Base-by-base conservation (phyloP, 2,888 invertebrate genomes). In the Ormyrus rosae region DNA sequence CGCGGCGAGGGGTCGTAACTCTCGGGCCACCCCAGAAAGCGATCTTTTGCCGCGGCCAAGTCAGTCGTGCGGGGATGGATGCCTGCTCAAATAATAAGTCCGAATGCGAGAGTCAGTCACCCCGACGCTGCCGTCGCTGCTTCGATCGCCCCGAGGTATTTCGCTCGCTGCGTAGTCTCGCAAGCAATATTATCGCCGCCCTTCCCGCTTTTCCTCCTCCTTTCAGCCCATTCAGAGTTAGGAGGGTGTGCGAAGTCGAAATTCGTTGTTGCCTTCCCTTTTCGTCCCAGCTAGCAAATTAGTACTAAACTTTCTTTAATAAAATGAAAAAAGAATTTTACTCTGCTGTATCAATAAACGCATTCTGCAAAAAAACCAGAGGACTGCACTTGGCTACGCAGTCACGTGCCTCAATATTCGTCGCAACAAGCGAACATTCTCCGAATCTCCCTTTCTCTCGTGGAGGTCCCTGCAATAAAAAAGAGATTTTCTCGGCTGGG, bases 61-160 rank as follows among this genome's bases (percentile, higher is more conserved):
- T 78, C 51, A 51, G 13, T 53, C 50, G 74, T 56, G 64, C 46
- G 55, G 34, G 55, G 50, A 61, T 53, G 19, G 70, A 76, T 72
- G 65, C 84, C 85, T 86, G 86, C 86, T 86, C 87, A 88, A 87
- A 88, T 86, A 87, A 87, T 87, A 88, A 87, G 86, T 86, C 84
- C 84, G 84, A 86, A 85, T 86, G 84, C 72, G 34, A 34, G 68
- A 81, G 73, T 81, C 81, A 81, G 69, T 81, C 74, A 74, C 78
- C 73, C 74, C 70, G 73, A 6, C n/a, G 50, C 34, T 68, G 69
- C 13, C 19, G 45, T 60, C 65, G 58, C 19, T 72, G n/a, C 63
- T 63, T 56, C 75, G 46, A 60, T 64, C 46, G 78, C 81, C 76
- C 45, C 80, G 64, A 77, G 78, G 68, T 67, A 80, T 71, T 67